phyloP scores from a whole-genome alignment of 2,888 invertebrate species.

The Trichopria drosophilae region DNA sequence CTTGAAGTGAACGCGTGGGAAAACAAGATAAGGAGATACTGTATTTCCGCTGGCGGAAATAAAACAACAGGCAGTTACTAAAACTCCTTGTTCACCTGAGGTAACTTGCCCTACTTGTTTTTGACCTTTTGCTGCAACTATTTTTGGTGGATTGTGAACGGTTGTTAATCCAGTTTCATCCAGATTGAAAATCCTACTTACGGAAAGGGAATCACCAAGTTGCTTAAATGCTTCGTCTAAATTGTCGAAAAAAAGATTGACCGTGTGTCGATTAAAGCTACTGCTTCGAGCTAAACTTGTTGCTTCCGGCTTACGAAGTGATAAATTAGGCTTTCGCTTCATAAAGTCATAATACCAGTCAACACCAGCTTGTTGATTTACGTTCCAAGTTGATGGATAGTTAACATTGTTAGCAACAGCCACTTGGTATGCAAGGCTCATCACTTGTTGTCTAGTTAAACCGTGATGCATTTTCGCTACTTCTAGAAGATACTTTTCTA shows the following conservation, averaged over 20 bases:
- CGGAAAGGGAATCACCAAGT: conserved; percentile 30
- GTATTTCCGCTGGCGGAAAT: conserved; percentile 50
- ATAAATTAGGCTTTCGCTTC: conserved; percentile 31
- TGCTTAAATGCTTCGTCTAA: conserved; percentile 31
- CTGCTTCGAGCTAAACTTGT: conserved; percentile 38
- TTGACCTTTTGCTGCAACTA: conserved; percentile 48
- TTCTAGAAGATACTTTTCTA: conserved; percentile 32
- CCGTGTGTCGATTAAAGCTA: conserved; percentile 40
- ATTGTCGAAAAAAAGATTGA: conserved; percentile 38
- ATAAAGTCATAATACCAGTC: conserved; percentile 37
- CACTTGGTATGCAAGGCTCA: conserved; percentile 36
- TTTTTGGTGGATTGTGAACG: conserved; percentile 51
- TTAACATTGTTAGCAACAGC: conserved; percentile 27
- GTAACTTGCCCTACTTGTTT: conserved; percentile 55
- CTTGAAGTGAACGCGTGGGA: conserved; percentile 48
- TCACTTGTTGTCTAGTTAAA: conserved; percentile 32
- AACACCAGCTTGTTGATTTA: conserved; percentile 32
- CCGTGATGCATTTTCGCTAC: conserved; percentile 41
- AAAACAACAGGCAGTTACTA: conserved; percentile 47
- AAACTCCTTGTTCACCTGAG: conserved; percentile 51
- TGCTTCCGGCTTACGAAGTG: conserved; percentile 40
- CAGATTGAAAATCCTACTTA: conserved; percentile 49
- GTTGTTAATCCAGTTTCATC: conserved; percentile 56
- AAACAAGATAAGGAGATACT: conserved; percentile 53
- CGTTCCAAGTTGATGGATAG: conserved; percentile 33